Base-by-base conservation (phyloP, 2,888 invertebrate genomes). In the Machimus atricapillus region DNA sequence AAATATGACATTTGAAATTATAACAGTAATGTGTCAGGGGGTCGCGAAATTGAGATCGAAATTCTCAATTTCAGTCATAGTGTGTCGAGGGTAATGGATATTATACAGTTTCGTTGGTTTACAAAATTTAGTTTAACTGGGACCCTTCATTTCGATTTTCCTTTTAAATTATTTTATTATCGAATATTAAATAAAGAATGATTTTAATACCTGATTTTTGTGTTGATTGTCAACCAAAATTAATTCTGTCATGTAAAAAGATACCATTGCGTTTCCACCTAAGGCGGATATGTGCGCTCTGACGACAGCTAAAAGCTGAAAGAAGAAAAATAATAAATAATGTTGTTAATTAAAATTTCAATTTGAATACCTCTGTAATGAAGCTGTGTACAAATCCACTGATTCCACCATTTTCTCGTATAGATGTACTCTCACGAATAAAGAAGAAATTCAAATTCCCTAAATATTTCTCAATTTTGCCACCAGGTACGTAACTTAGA, bases 311-410 rank as follows among this genome's bases (percentile, higher is more conserved):
- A 98, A 92, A 19, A 98, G 93, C 93, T 94, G 88, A 81, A 88
- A 87, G 9, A 23, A 9, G 58, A 1, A 58, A 40, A 76, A 19
- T 34, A 3, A 85, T 27, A 85, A 52, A 87, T 52, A 56, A 27
- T 40, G 16, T 14, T 74, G 19, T 27, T 31, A 46, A 46, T 82
- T 40, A 40, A 40, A 74, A 86, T 76, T 19, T 9, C 37, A 40
- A 37, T 40, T 2, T 66, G 16, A 56, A 86, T 88, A 94, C 97
- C 94, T 99, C 99, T 82, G 97, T 96, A 8, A 98, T 95, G 91
- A 98, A 98, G 87, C 97, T 97, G 91, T 98, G 98, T 88, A 98
- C 96, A 93, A 99, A 99, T 2, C 98, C 98, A 92, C 97, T 97
- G 79, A 98, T 94, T 1, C 99, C 99, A 78, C 98, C 98, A 91